Conservation (phyloP, 2,888 invertebrate species). For the Drosophila phalerata region DNA sequence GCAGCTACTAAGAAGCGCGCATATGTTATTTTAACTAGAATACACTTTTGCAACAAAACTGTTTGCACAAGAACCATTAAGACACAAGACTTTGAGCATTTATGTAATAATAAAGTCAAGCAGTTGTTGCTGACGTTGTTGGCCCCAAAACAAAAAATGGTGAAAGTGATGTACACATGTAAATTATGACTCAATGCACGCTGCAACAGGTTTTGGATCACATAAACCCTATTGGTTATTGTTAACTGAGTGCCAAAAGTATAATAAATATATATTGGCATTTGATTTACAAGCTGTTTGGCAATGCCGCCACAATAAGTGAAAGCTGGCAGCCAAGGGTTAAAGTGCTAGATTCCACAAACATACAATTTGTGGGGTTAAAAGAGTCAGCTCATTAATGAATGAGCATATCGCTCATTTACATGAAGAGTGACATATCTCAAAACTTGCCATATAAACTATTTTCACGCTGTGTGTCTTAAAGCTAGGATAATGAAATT, state of each 20-base stretch:
- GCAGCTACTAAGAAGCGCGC: slow-evolving; percentile 20
- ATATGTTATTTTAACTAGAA: slow-evolving; percentile 1
- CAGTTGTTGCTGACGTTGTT: slow-evolving; percentile 50
- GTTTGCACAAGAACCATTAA: slow-evolving; percentile 17
- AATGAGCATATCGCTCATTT: no score
- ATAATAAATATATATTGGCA: slow-evolving; percentile 20
- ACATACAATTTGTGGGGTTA: not conserved
- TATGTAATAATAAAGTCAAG: slow-evolving; percentile 49
- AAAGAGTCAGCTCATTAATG: not conserved
- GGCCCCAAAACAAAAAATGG: slow-evolving; percentile 31
- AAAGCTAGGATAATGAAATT: no score
- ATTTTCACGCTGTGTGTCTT: no score
- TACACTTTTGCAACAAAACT: slow-evolving; percentile 29
- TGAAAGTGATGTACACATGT: slow-evolving; percentile 54
- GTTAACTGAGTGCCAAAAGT: slow-evolving; percentile 25
- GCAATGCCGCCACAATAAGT: slow-evolving; percentile 11
- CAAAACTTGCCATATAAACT: no score
- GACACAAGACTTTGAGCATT: slow-evolving; percentile 23
- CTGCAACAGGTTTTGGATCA: slow-evolving; percentile 41
- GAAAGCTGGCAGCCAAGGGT: slow-evolving; percentile 33
- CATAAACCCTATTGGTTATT: slow-evolving; percentile 1
- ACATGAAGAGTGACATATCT: no score
- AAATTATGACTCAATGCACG: slow-evolving; percentile 32
- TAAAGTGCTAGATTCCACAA: slow-evolving; percentile 18
- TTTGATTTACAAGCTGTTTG: slow-evolving; percentile 15